These are phyloP conservation scores for Agapetus fuscipes DNA, from an alignment of 2,888 invertebrate genomes.

Conservation along the genomic window DNA sequence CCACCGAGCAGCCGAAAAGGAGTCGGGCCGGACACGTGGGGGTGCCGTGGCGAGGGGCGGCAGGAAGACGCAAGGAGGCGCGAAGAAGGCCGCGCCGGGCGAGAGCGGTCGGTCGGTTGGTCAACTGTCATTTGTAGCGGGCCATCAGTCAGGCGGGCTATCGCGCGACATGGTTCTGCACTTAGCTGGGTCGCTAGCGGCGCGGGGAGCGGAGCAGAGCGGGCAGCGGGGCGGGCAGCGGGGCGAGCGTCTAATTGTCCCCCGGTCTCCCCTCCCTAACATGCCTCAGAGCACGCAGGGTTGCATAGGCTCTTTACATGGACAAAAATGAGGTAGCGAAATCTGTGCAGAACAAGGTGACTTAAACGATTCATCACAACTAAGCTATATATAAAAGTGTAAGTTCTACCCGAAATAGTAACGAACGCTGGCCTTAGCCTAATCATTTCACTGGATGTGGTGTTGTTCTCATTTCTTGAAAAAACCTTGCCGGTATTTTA, in stretches of 20 bases:
- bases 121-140: conserved; percentile 19
- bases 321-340: too few relatives aligned
- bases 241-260: not conserved
- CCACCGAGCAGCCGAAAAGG: too few relatives aligned
- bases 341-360: too few relatives aligned
- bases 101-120: conserved; percentile 13
- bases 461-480: too few relatives aligned
- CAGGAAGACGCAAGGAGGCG: not conserved
- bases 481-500: too few relatives aligned
- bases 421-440: too few relatives aligned
- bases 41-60: not conserved
- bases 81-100: conserved; percentile 5
- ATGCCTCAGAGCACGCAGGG: not conserved
- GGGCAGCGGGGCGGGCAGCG: conserved; percentile 3
- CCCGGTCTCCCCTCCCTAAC: not conserved
- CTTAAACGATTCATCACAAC: too few relatives aligned
- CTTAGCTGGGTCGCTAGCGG: conserved; percentile 13
- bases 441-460: too few relatives aligned
- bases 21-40: conserved; percentile 1
- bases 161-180: conserved; percentile 21
- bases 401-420: too few relatives aligned
- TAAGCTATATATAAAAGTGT: too few relatives aligned
- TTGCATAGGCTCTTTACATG: too few relatives aligned
- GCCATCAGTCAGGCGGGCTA: conserved; percentile 20
- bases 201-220: too few relatives aligned